Conservation (phyloP, 2,888 invertebrate genomes). For the Metallyticus violacea region DNA sequence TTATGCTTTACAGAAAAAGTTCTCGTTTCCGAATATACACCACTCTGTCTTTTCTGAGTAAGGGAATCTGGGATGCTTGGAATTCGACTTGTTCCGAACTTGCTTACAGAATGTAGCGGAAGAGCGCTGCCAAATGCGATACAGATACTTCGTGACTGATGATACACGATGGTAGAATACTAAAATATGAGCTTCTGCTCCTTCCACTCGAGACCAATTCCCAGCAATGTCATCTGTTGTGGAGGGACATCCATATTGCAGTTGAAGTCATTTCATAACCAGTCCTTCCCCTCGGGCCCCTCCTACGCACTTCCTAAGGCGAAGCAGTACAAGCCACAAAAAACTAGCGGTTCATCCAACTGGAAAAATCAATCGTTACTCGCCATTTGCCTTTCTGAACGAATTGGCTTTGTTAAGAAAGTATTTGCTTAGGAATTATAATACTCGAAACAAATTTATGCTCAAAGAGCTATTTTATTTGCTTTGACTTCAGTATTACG, state of each 20-base stretch:
- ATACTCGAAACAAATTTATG: neutral
- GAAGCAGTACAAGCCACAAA: neutral
- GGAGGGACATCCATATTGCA: conserved; percentile 8
- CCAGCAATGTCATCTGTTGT: conserved; percentile 15
- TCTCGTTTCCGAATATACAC: no score
- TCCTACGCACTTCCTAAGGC: neutral
- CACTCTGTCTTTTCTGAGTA: no score
- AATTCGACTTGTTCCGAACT: neutral
- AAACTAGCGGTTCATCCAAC: neutral
- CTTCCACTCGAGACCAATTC: neutral
- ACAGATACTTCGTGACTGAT: conserved; percentile 12
- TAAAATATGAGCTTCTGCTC: neutral
- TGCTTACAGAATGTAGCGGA: neutral
- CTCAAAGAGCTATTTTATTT: neutral
- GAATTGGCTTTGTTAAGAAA: neutral
- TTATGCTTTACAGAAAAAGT: no score
- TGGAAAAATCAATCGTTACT: neutral
- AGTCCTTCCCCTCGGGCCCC: neutral
- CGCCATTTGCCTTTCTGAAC: neutral
- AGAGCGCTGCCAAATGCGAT: conserved; percentile 11
- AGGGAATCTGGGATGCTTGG: neutral
- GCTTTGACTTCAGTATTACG: no score
- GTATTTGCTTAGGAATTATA: no score
- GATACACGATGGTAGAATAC: conserved; percentile 6
- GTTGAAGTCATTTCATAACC: conserved; percentile 3